A percentile compares a stretch with the other conserved stretches of the same genome.
phyloP scores from a whole-genome alignment of 1,140 invertebrate species.

The Leptinotarsa defecta region DNA sequence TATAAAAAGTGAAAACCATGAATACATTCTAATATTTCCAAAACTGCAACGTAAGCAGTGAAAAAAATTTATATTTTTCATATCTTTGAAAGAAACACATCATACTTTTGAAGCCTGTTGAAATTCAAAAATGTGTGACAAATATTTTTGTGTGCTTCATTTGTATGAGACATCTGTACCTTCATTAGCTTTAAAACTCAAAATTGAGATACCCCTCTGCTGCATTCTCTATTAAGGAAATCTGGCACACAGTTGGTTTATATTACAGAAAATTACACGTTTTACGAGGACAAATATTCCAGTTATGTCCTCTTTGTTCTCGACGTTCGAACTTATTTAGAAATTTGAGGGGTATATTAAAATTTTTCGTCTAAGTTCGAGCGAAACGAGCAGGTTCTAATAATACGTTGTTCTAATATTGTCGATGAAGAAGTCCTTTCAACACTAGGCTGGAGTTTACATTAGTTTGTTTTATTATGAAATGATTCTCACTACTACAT shows the following conservation, averaged over 20 bases:
- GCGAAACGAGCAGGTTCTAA: no score
- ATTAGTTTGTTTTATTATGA: no score
- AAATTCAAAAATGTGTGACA: not conserved
- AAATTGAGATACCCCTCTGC: slow-evolving; percentile 28
- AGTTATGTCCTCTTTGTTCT: slow-evolving; percentile 6
- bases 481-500: no score
- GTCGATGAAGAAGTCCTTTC: no score
- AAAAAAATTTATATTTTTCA: no score
- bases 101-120: not conserved
- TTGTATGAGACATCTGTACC: not conserved
- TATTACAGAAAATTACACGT: slow-evolving; percentile 24
- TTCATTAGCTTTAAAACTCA: slow-evolving; percentile 21
- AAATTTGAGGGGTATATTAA: not conserved
- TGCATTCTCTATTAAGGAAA: slow-evolving; percentile 22
- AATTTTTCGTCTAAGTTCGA: not conserved
- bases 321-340: not conserved
- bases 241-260: slow-evolving; percentile 27
- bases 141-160: not conserved
- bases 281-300: slow-evolving; percentile 17
- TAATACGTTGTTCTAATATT: no score
- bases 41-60: no score
- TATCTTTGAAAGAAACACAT: no score
- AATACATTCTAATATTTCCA: no score
- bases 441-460: no score
- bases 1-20: no score